Base-by-base conservation (phyloP, 2,797 vertebrate species). In the Microctenopoma steveboyesi region DNA sequence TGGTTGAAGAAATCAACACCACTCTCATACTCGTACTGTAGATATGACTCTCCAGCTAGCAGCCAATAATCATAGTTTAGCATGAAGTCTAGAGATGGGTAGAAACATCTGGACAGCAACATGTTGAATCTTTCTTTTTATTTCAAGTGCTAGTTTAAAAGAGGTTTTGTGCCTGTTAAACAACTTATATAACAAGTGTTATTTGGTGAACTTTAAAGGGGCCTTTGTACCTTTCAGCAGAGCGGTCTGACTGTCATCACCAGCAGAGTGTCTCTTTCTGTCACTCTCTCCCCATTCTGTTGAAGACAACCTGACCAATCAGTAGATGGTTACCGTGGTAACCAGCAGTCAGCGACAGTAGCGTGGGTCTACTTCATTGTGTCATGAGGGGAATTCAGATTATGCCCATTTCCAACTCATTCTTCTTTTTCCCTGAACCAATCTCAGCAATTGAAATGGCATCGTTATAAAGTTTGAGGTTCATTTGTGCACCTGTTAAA, bases 331-430 rank as follows among this genome's bases (percentile, higher is more conserved):
- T 88, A 72, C 83, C 72, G 75, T 78, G 83, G 85, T 48, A 81
- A 89, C 86, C 73, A 74, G 51, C 68, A 81, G 78, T 40, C 79
- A 62, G 72, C 56, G 72, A 79, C 61, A 86, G 65, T 74, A 79
- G 56, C 47, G 48, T 64, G 52, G 83, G 28, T 82, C 69, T 82
- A 72, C 69, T 85, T 72, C 80, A 50, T 84, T 0, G 2, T 60
- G 59, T 75, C 18, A 72, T 87, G 82, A 86, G 37, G 78, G 61
- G 80, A 87, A 86, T 89, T 83, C 48, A 81, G 84, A 89, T 87
- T 30, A 70, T 9, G 16, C 64, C 35, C 48, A 25, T 79, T 76
- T 79, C 27, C 45, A 70, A 12, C 43, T 35, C 54, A 74, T 25
- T 33, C 18, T 61, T 25, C 18, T 61, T 48, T 12, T 46, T 22